Evolutionary conservation across 1,140 invertebrate genomes (phyloP).

Genomic region (Neodiprion pinetum): DNA sequence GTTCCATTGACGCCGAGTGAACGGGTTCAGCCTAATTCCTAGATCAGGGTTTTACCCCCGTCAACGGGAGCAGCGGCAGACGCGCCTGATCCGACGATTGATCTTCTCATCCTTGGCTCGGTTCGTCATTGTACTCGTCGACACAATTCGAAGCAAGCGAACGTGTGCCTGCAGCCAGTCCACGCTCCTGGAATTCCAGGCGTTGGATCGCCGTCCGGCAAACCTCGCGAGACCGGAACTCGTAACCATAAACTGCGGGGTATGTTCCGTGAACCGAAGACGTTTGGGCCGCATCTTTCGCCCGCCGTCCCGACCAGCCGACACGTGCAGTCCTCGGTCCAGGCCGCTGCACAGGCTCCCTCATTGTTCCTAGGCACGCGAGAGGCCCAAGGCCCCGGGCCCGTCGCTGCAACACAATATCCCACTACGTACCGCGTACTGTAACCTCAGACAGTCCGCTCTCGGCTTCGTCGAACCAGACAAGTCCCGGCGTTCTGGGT

Average conservation of each 20-base stretch:
- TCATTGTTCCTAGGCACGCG: conserved; percentile 25
- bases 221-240: not conserved
- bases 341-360: conserved; percentile 7
- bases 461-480: conserved; percentile 14
- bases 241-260: conserved; percentile 14
- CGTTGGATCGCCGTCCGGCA: not conserved
- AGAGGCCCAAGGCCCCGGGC: conserved; percentile 14
- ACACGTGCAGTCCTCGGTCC: conserved; percentile 26
- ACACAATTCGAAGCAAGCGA: too few species aligned
- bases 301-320: not conserved
- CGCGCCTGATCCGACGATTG: too few species aligned
- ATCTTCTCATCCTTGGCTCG: too few species aligned
- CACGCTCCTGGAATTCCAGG: too few species aligned
- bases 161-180: too few species aligned
- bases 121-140: too few species aligned
- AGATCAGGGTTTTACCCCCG: conserved; percentile 51
- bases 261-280: conserved; percentile 22
- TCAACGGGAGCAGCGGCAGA: conserved; percentile 18
- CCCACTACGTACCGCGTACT: conserved; percentile 9
- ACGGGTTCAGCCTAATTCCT: conserved; percentile 53
- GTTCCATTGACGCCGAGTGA: conserved; percentile 17
- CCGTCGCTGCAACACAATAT: conserved; percentile 27
- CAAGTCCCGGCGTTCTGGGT: conserved; percentile 36
- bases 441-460: conserved; percentile 32
- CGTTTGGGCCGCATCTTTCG: conserved; percentile 23